Conservation (phyloP, 2,888 invertebrate species). For the Cerceris ruficornis region DNA sequence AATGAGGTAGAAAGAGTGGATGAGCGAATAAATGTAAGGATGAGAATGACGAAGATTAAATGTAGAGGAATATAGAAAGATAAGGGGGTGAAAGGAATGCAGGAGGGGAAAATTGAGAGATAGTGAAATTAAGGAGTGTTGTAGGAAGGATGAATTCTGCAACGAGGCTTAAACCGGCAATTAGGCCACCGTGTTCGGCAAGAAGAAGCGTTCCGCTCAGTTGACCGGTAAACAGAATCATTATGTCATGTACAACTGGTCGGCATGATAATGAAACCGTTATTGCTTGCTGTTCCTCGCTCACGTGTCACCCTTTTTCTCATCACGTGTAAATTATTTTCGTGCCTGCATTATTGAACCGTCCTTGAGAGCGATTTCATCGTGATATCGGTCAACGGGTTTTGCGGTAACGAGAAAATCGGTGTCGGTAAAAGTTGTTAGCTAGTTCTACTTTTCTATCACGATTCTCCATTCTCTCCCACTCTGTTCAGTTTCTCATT, state of each 20-base stretch:
- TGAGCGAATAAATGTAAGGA: no score
- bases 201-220: slow-evolving; percentile 19
- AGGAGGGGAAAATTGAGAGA: no score
- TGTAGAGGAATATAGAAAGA: no score
- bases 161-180: not conserved
- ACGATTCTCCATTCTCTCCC: no score
- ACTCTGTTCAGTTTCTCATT: not conserved
- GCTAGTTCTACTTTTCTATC: no score
- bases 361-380: not conserved
- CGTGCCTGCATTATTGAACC: not conserved
- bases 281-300: slow-evolving; percentile 2
- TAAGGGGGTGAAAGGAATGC: no score
- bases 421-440: no score
- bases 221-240: slow-evolving; percentile 46
- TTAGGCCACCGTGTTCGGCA: slow-evolving; percentile 14
- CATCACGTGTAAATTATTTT: slow-evolving; percentile 31
- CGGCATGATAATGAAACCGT: slow-evolving; percentile 24
- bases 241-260: slow-evolving; percentile 44
- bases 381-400: slow-evolving; percentile 2
- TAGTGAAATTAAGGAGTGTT: not conserved
- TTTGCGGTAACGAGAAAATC: not conserved
- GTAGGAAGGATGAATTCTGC: not conserved
- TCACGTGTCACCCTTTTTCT: slow-evolving; percentile 32
- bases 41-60: no score
- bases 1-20: no score